phyloP scores from a whole-genome alignment of 1,140 invertebrate species.

The Bombus waltoni region DNA sequence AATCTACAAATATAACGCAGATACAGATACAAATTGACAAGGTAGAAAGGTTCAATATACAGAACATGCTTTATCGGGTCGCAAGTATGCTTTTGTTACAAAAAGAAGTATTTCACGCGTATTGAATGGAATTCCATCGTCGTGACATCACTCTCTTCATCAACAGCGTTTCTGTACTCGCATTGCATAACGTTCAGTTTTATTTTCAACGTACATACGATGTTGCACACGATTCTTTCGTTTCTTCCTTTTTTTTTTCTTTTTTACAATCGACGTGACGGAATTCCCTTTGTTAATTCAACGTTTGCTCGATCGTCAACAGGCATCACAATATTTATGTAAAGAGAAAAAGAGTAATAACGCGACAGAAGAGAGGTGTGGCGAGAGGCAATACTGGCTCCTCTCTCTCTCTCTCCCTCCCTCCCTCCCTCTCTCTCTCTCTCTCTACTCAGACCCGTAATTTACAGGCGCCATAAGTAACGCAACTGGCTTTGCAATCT shows the following conservation, averaged over 20 bases:
- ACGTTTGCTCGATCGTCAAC: neutral
- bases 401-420: neutral
- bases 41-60: neutral
- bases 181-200: slow-evolving; percentile 1
- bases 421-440: neutral
- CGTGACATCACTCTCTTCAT: slow-evolving; percentile 9
- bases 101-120: slow-evolving; percentile 5
- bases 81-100: neutral
- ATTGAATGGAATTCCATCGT: slow-evolving; percentile 21
- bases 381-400: neutral
- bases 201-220: neutral
- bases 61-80: neutral
- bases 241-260: neutral
- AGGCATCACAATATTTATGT: slow-evolving; percentile 19
- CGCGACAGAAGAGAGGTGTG: slow-evolving; percentile 16
- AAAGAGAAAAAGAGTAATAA: slow-evolving; percentile 17
- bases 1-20: too few relatives aligned
- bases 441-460: slow-evolving; percentile 3
- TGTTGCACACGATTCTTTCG: neutral
- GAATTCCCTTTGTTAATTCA: slow-evolving; percentile 4
- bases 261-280: neutral
- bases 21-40: too few relatives aligned
- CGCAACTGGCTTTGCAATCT: slow-evolving; percentile 32
- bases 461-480: slow-evolving; percentile 34
- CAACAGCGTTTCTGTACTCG: neutral